These are phyloP conservation scores for Otis tarda DNA, from an alignment of 2,113 vertebrate genomes.

Conservation along the genomic window DNA sequence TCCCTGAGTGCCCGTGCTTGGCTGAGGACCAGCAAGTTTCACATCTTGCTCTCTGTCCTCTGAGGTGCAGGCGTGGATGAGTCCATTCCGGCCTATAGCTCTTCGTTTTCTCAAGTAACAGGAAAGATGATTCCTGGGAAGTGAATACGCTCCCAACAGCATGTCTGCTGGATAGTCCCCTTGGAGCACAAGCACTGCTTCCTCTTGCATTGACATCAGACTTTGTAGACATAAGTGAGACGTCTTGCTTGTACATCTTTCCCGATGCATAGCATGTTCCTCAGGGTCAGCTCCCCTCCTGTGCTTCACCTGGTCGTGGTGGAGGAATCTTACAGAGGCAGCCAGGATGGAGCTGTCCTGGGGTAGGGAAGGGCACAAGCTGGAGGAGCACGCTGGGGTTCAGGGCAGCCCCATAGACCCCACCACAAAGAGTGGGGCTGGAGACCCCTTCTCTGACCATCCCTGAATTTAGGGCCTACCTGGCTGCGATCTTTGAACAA, in stretches of 20 bases:
- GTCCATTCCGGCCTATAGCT: not conserved
- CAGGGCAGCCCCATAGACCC: not conserved
- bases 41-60: not conserved
- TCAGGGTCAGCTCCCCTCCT: not conserved
- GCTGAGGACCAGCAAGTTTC: not conserved
- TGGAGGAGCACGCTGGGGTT: not conserved
- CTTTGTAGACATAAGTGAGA: not conserved
- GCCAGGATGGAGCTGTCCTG: not conserved
- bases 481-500: slow-evolving; percentile 61
- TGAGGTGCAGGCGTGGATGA: not conserved
- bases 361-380: not conserved
- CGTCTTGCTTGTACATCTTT: not conserved
- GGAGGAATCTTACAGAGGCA: not conserved
- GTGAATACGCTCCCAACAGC: not conserved
- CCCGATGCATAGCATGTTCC: not conserved
- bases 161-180: not conserved
- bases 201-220: not conserved
- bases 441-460: not conserved
- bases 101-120: not conserved
- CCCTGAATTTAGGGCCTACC: slow-evolving; percentile 45
- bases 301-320: not conserved
- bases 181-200: not conserved
- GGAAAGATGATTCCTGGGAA: not conserved
- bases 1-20: not conserved
- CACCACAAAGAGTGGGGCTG: not conserved